Conservation (phyloP, 2,113 vertebrate genomes). For the Grammomys surdaster region DNA sequence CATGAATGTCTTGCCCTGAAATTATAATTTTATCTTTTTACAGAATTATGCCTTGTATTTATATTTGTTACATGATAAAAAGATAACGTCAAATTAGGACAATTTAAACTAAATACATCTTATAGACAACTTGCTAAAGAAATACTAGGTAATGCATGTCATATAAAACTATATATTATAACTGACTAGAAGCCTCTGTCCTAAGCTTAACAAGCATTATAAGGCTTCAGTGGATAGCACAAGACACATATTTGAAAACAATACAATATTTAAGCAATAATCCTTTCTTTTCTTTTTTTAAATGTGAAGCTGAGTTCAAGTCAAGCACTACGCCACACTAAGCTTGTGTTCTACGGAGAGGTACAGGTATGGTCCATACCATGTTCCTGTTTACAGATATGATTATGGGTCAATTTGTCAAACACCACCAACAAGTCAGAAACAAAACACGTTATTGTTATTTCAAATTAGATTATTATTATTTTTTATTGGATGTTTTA, state of each 20-base stretch:
- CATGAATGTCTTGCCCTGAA: not conserved
- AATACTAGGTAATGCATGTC: not conserved
- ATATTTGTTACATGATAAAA: constrained; percentile 49
- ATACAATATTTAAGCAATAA: constrained; percentile 5
- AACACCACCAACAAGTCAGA: not conserved
- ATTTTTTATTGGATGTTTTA: no score
- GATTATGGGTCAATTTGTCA: not conserved
- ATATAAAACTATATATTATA: not conserved
- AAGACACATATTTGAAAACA: not conserved
- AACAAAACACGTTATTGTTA: not conserved
- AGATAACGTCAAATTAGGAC: constrained; percentile 42
- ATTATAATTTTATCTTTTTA: constrained; percentile 21
- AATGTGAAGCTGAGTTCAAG: not conserved
- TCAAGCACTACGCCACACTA: not conserved
- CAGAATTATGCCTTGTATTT: not conserved
- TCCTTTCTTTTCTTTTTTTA: not conserved
- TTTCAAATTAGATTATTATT: not conserved
- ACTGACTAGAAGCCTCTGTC: not conserved
- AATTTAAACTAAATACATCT: constrained; percentile 8
- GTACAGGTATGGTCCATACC: not conserved
- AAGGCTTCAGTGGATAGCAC: not conserved
- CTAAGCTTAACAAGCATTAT: not conserved
- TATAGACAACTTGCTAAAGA: constrained; percentile 25
- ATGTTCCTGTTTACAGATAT: constrained; percentile 25
- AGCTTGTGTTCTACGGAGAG: not conserved